These are phyloP conservation scores for Talpa occidentalis DNA, from an alignment of 2,113 vertebrate species.

Conservation along the genomic window DNA sequence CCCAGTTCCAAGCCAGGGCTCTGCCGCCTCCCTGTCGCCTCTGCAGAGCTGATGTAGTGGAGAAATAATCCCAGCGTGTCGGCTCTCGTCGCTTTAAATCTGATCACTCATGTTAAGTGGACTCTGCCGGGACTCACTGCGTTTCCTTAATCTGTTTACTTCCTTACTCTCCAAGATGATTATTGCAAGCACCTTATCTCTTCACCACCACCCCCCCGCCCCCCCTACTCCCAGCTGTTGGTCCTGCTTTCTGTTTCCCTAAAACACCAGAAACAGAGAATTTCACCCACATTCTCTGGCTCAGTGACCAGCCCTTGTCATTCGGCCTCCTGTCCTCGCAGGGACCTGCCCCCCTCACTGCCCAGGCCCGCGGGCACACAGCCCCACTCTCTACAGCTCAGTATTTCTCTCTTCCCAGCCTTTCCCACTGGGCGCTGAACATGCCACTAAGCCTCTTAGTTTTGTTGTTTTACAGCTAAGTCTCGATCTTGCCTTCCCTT, in stretches of 20 bases:
- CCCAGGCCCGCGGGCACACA: neutral
- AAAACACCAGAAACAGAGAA: neutral
- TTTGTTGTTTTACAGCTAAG: neutral
- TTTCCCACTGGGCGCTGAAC: neutral
- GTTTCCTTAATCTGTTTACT: neutral
- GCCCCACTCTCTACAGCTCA: neutral
- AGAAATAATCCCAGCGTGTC: neutral
- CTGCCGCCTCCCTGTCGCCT: neutral
- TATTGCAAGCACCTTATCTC: neutral
- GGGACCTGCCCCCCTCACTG: neutral
- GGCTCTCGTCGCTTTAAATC: neutral
- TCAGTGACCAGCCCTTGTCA: neutral
- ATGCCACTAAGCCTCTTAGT: neutral
- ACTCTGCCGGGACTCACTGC: neutral
- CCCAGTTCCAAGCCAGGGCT: neutral
- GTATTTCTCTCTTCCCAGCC: neutral
- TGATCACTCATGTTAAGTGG: neutral
- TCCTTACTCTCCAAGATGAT: neutral
- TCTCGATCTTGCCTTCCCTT: neutral
- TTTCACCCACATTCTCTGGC: rapidly evolving
- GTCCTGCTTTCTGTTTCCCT: neutral
- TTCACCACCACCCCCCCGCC: neutral
- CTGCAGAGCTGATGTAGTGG: neutral
- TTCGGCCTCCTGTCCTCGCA: rapidly evolving
- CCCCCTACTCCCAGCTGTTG: neutral